These are phyloP conservation scores for Microcebus jonahi DNA, from an alignment of 2,113 vertebrate genomes.

Conservation along the genomic window DNA sequence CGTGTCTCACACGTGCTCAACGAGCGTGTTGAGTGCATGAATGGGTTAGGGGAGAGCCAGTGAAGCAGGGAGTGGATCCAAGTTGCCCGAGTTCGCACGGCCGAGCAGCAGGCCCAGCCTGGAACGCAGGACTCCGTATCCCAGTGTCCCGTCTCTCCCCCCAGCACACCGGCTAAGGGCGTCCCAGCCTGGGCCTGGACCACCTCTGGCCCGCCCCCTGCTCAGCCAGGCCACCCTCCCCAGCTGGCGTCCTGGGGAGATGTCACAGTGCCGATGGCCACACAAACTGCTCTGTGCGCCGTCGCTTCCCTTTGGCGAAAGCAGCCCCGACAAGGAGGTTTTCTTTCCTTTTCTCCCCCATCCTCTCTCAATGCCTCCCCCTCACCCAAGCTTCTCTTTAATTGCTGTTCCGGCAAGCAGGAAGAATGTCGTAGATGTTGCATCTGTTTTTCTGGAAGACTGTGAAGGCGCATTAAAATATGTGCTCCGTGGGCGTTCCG, in stretches of 20 bases:
- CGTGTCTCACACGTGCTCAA: background rate
- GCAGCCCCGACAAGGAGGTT: constrained; percentile 60
- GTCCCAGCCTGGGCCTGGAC: background rate
- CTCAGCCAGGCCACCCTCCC: background rate
- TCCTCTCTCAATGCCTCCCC: background rate
- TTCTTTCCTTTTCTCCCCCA: constrained; percentile 25
- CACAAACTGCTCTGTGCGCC: constrained; percentile 64
- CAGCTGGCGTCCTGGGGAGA: constrained; percentile 21
- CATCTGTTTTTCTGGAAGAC: constrained; percentile 85
- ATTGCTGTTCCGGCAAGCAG: constrained; percentile 81
- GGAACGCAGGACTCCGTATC: background rate
- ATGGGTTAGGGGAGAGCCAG: background rate
- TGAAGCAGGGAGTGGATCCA: accelerated
- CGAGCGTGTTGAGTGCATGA: background rate
- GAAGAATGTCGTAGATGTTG: constrained; percentile 78
- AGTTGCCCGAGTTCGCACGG: background rate
- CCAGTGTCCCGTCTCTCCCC: too few species aligned
- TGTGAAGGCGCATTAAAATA: constrained; percentile 84
- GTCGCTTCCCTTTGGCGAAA: constrained; percentile 70
- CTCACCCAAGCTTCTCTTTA: constrained; percentile 59
- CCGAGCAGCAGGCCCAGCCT: background rate
- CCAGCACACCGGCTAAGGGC: background rate
- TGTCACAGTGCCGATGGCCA: constrained; percentile 74
- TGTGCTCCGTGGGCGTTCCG: constrained; percentile 84
- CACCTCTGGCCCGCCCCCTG: background rate